A percentile compares a stretch with the other conserved stretches of the same genome.
Evolutionary conservation across 2,888 invertebrate species (phyloP).

Genomic region (Helicoverpa assulta): DNA sequence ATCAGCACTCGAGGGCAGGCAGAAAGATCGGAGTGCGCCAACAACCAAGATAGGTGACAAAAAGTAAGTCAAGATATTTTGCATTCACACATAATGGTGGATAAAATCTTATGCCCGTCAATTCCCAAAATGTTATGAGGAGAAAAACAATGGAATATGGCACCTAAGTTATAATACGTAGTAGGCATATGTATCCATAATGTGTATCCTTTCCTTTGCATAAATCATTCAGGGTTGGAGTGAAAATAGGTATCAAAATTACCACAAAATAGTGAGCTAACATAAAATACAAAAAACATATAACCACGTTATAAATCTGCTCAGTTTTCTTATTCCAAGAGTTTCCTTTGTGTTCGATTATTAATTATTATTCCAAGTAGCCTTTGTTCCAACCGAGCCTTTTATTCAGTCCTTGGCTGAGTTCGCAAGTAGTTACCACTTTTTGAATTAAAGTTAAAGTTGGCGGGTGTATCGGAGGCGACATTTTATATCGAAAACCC

Average conservation of each 20-base stretch:
- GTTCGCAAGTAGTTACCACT: conserved; percentile 73
- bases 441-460: conserved; percentile 66
- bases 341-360: conserved; percentile 80
- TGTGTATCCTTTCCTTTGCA: too few species aligned
- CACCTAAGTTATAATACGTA: too few species aligned
- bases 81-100: too few species aligned
- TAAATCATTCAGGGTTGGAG: conserved; percentile 28
- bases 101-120: too few species aligned
- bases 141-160: too few species aligned
- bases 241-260: conserved; percentile 17
- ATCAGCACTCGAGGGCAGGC: conserved; percentile 8
- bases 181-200: too few species aligned
- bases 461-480: conserved; percentile 61
- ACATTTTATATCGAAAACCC: conserved; percentile 70
- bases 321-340: conserved; percentile 71
- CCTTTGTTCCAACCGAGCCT: conserved; percentile 77
- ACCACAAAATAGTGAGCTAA: conserved; percentile 31
- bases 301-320: conserved; percentile 56
- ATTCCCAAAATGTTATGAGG: too few species aligned
- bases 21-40: background rate
- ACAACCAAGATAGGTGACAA: too few species aligned
- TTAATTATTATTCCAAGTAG: conserved; percentile 80
- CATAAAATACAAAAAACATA: conserved; percentile 56
- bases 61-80: too few species aligned
- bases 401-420: conserved; percentile 69